phyloP scores from a whole-genome alignment of 2,113 vertebrate species.

The Tympanuchus pallidicinctus region DNA sequence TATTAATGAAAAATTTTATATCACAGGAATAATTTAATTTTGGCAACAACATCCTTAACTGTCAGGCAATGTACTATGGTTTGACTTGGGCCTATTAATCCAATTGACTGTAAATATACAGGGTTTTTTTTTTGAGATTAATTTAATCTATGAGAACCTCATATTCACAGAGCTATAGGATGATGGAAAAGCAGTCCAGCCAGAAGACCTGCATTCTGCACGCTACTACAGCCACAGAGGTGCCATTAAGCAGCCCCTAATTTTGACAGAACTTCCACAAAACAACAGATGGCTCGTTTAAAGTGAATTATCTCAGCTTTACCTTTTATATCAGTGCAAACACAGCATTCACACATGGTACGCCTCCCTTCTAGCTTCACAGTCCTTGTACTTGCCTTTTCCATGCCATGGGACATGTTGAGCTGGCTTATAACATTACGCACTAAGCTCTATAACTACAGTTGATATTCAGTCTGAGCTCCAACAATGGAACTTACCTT shows the following conservation, averaged over 20 bases:
- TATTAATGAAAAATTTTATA: background rate
- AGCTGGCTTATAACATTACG: background rate
- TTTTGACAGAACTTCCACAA: background rate
- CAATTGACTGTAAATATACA: background rate
- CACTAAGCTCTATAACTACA: background rate
- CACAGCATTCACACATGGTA: background rate
- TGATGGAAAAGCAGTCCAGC: background rate
- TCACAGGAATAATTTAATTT: background rate
- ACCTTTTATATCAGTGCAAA: background rate
- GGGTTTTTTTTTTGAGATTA: background rate
- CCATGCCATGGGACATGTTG: background rate
- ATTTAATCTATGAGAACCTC: background rate
- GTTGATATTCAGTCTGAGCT: background rate
- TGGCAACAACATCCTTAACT: background rate
- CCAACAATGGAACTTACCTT: background rate
- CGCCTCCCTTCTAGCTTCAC: background rate
- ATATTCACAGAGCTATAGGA: background rate
- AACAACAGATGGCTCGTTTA: background rate
- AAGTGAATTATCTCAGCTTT: background rate
- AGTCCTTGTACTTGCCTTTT: background rate
- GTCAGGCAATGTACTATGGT: background rate
- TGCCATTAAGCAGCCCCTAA: background rate
- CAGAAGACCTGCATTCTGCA: background rate
- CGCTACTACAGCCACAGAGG: background rate
- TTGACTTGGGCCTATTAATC: background rate